A percentile compares a stretch with the other conserved stretches of the same genome.
phyloP scores from a whole-genome alignment of 2,797 vertebrate species.

The Sternotherus odoratus region DNA sequence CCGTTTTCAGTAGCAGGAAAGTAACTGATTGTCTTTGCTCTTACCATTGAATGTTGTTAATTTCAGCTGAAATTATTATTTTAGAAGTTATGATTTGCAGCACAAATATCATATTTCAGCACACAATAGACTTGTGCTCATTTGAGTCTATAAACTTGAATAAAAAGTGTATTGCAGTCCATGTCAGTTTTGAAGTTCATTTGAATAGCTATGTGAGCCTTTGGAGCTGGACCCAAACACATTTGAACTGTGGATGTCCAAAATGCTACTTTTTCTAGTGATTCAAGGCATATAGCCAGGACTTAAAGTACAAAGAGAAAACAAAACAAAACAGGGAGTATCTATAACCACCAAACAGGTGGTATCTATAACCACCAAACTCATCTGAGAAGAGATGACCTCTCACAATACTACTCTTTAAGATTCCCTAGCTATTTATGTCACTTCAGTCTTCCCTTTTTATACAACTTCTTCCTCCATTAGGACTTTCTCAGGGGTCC shows the following conservation, averaged over 20 bases:
- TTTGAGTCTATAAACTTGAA: background rate
- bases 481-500: background rate
- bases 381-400: background rate
- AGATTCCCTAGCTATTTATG: background rate
- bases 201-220: background rate
- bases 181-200: background rate
- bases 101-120: background rate
- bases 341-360: background rate
- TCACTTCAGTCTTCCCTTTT: background rate
- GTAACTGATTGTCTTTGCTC: background rate
- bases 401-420: background rate
- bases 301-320: background rate
- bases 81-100: background rate
- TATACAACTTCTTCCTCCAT: background rate
- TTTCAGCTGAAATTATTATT: background rate
- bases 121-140: background rate
- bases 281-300: background rate
- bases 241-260: background rate
- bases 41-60: background rate
- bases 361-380: background rate
- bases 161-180: background rate
- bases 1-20: background rate
- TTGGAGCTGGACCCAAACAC: background rate
- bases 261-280: background rate
- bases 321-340: background rate